phyloP scores from a whole-genome alignment of 2,888 invertebrate species.

The Leucoma salicis region DNA sequence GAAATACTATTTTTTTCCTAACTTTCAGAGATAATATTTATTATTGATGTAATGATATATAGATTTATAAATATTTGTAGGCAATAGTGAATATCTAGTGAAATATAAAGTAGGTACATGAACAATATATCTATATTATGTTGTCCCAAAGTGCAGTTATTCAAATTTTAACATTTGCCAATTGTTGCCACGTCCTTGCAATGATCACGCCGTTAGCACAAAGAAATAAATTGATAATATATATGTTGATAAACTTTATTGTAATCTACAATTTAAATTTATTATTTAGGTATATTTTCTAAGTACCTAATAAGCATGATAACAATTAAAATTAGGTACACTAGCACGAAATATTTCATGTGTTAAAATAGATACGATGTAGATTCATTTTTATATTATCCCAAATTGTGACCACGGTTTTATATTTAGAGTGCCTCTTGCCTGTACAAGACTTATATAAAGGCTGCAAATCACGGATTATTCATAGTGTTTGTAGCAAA shows the following conservation, averaged over 20 bases:
- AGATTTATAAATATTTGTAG: conserved; percentile 84
- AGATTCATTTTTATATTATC: conserved; percentile 77
- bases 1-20: conserved; percentile 79
- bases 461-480: conserved; percentile 83
- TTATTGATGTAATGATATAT: conserved; percentile 81
- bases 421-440: conserved; percentile 86
- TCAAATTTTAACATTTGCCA: conserved; percentile 81
- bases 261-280: conserved; percentile 45
- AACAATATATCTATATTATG: conserved; percentile 63
- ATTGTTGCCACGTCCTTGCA: conserved; percentile 71
- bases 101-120: conserved; percentile 53
- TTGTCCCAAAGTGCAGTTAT: conserved; percentile 79
- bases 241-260: conserved; percentile 36
- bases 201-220: conserved; percentile 75
- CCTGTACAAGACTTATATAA: conserved; percentile 83
- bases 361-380: conserved; percentile 69
- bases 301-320: conserved; percentile 64
- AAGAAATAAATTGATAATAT: conserved; percentile 43
- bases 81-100: conserved; percentile 64
- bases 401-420: conserved; percentile 82
- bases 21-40: conserved; percentile 84
- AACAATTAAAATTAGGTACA: conserved; percentile 62
- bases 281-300: conserved; percentile 51
- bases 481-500: conserved; percentile 79
- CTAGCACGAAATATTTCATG: conserved; percentile 72